phyloP scores from a whole-genome alignment of 2,113 vertebrate genomes.

The Mesitornis unicolor region DNA sequence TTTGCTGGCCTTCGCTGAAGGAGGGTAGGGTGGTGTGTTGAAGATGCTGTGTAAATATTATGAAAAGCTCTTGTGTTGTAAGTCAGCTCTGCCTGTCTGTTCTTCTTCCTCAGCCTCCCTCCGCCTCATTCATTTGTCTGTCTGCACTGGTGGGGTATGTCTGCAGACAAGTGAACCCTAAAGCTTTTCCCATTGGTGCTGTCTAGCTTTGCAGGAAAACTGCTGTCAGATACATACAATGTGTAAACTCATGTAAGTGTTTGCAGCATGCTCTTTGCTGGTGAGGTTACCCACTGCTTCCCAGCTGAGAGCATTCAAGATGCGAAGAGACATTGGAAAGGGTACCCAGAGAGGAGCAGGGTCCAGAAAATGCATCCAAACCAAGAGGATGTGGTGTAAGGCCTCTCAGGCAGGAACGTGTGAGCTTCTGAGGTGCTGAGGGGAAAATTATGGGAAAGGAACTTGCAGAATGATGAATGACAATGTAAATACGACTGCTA shows the following conservation, averaged over 20 bases:
- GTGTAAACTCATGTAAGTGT: not conserved
- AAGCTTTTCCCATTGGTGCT: not conserved
- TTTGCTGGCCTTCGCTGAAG: not conserved
- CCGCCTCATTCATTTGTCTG: not conserved
- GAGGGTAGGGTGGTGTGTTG: not conserved
- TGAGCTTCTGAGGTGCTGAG: not conserved
- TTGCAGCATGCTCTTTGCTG: not conserved
- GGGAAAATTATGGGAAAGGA: not conserved
- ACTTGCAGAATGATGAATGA: not conserved
- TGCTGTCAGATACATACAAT: not conserved
- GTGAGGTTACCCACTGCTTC: not conserved
- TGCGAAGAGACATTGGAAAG: not conserved
- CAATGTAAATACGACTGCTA: not conserved
- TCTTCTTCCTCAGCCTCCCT: not conserved
- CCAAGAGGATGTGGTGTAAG: not conserved
- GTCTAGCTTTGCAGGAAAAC: not conserved
- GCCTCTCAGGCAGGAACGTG: fast-evolving
- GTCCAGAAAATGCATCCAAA: not conserved
- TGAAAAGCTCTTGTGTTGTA: not conserved
- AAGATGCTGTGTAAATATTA: not conserved
- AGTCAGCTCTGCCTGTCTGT: not conserved
- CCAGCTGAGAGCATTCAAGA: not conserved
- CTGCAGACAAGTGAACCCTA: not conserved
- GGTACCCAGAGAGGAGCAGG: not conserved
- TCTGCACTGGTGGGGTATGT: not conserved